These are phyloP conservation scores for Antitype chi DNA, from an alignment of 2,888 invertebrate species.

Conservation along the genomic window DNA sequence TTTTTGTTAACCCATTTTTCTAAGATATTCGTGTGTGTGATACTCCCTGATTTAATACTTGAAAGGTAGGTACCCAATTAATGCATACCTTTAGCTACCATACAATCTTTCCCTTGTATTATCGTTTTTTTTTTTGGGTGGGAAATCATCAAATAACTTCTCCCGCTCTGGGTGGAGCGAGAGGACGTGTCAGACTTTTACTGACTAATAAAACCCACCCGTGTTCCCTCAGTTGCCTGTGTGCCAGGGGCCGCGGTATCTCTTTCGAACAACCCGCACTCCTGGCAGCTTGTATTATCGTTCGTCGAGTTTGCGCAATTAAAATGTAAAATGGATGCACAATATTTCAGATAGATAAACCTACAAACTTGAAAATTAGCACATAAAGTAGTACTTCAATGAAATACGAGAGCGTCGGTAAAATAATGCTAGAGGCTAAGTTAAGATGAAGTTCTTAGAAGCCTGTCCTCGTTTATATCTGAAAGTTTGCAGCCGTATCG, in stretches of 20 bases:
- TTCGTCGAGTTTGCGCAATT: no score
- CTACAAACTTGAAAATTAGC: neutral
- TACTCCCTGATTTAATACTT: no score
- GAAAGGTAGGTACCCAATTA: neutral
- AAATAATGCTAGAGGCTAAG: slow-evolving; percentile 31
- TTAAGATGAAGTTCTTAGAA: slow-evolving; percentile 34
- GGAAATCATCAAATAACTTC: no score
- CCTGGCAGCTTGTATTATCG: neutral
- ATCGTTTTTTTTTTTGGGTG: no score
- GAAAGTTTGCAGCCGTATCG: slow-evolving; percentile 40
- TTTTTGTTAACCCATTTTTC: neutral
- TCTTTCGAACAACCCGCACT: no score
- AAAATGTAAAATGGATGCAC: neutral
- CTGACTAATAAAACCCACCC: no score
- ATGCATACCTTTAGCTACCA: neutral
- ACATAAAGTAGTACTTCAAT: neutral
- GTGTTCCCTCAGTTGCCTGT: no score
- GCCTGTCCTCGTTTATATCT: slow-evolving; percentile 19
- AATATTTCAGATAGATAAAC: neutral
- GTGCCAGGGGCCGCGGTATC: no score
- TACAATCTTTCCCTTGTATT: no score
- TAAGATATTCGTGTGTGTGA: neutral
- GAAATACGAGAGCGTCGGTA: slow-evolving; percentile 16
- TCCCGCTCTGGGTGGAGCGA: no score
- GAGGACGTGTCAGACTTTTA: no score